These are phyloP conservation scores for Phrynocephalus guinanensis DNA, from an alignment of 2,797 vertebrate genomes.

Conservation along the genomic window DNA sequence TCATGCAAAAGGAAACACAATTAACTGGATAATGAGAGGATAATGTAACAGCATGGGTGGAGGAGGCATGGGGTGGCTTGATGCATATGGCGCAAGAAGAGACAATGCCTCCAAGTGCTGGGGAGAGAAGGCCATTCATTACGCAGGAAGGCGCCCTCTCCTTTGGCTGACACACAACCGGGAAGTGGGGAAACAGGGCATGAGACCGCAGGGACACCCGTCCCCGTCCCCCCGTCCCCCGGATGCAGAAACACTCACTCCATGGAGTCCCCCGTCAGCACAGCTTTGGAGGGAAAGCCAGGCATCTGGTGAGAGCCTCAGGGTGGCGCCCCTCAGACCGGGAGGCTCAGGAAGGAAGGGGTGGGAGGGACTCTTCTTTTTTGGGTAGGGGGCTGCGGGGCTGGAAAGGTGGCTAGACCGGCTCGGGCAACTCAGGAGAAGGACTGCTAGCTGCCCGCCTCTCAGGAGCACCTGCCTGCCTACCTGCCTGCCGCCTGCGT, in stretches of 20 bases:
- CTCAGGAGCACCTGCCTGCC: neutral
- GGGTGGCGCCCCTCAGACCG: no score
- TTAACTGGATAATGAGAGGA: constrained; percentile 57
- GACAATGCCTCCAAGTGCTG: neutral
- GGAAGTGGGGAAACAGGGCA: neutral
- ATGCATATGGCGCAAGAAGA: constrained; percentile 51
- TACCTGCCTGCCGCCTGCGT: no score
- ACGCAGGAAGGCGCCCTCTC: neutral
- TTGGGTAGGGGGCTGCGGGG: no score
- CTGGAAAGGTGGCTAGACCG: neutral
- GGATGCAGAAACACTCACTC: no score
- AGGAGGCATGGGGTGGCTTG: constrained; percentile 50
- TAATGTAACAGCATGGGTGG: constrained; percentile 25
- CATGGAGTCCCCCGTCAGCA: neutral
- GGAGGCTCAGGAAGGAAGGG: neutral
- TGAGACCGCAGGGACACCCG: no score
- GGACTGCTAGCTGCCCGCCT: neutral
- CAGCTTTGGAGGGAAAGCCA: neutral
- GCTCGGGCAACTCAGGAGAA: neutral
- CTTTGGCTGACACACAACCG: neutral
- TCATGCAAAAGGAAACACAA: constrained; percentile 57
- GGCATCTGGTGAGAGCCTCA: neutral
- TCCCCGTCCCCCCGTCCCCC: no score
- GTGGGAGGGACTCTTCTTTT: no score
- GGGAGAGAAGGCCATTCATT: neutral